Evolutionary conservation across 2,797 vertebrate species (phyloP), one percentile per base, ranked within the genome.

Genomic region (Numenius phaeopus): DNA sequence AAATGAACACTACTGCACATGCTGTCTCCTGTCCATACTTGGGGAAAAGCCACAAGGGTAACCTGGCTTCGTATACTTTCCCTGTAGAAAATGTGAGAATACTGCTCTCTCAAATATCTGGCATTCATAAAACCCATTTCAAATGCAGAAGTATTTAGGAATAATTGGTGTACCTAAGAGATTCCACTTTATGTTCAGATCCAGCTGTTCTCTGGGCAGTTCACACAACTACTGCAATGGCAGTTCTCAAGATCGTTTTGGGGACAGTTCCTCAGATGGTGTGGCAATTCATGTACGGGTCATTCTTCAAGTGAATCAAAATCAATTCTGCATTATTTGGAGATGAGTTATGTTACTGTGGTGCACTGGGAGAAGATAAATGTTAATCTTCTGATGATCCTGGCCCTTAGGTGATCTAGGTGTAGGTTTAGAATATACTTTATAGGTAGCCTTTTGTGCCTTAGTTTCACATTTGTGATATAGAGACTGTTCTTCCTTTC

Each of bases 241-340:
- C 57, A 22, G 30, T 57, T 58, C 37, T 78, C 61, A 66, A 85
- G 77, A 57, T 14, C 13, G 9, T 69, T 42, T 59, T 50, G 42
- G 27, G 49, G 83, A 19, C 16, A 21, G 46, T n/a, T 70, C 42
- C 27, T 85, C 39, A 37, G 49, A 15, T 30, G 21, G 5, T 66
- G 32, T 34, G 32, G 14, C 69, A 62, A 9, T 5, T 87, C 34
- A 30, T 2, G 0, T 24, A 42, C 2, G 1, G 1, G 1, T 66
- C 26, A 49, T 62, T 16, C 47, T 85, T 87, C 67, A 77, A 80
- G 49, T 23, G 30, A 32, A 44, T 80, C 30, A 64, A 87, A 94
- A 52, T 50, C 2, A 44, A 19, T 55, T 84, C 11, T 67, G 20
- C 3, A 1, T 59, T 79, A 50, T 66, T 85, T 83, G 73, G 39